phyloP scores from a whole-genome alignment of 2,797 vertebrate species.

The Dicrostonyx torquatus region DNA sequence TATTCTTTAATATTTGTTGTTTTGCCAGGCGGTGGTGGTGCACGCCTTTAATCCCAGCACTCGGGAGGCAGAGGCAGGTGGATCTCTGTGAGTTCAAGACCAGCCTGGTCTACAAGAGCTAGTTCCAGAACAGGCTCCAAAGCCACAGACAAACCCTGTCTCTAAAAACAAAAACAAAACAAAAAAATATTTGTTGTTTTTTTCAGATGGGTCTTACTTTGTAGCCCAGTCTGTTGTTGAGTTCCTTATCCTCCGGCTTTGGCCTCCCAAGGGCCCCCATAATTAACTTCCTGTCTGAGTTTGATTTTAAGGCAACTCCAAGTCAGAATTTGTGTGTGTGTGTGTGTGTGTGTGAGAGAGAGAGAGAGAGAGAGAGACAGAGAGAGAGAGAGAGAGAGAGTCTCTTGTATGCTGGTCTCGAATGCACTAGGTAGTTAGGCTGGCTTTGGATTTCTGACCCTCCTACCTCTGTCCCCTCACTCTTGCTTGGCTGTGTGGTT shows the following conservation, averaged over 20 bases:
- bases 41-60: too few relatives aligned
- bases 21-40: too few relatives aligned
- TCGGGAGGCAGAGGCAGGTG: too few relatives aligned
- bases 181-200: neutral
- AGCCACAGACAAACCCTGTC: too few relatives aligned
- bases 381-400: neutral
- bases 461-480: neutral
- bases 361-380: neutral
- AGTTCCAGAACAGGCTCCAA: too few relatives aligned
- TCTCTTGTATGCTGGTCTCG: neutral
- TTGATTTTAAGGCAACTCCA: conserved; percentile 23
- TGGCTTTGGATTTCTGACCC: neutral
- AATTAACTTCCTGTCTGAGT: neutral
- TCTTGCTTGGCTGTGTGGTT: neutral
- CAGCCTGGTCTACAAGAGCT: too few relatives aligned
- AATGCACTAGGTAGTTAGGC: neutral
- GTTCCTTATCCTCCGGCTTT: too few relatives aligned
- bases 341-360: neutral
- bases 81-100: too few relatives aligned
- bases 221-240: neutral
- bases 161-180: too few relatives aligned
- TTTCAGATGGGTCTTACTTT: neutral
- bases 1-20: neutral
- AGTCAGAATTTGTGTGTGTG: neutral
- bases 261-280: too few relatives aligned